Base-by-base conservation (phyloP, 2,113 vertebrate genomes). In the Pipra filicauda region DNA sequence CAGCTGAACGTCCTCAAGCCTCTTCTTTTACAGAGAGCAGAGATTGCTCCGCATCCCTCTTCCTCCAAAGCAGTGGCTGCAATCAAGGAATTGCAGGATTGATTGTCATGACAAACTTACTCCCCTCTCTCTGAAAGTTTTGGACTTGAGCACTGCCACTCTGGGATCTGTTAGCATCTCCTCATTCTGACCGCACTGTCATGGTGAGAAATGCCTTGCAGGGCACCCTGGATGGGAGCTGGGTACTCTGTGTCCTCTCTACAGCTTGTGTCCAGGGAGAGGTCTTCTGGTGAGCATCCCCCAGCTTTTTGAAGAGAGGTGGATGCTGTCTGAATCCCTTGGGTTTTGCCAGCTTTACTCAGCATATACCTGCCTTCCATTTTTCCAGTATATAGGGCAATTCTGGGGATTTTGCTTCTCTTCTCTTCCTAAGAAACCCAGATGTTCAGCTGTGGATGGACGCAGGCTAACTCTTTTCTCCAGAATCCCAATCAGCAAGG, bases 301-400 rank as follows among this genome's bases (percentile, higher is more conserved):
- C 12, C 9, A 65, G 13, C 6, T 52, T 51, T 52, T 65, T 82
- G 26, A 73, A 61, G 9, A 58, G 21, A 48, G 22, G 6, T 33
- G 41, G 4, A 5, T 66, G 8, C 23, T 85, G 15, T 37, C 28
- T 82, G 39, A 7, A 65, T 76, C 58, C 35, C 15, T 33, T 31
- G 20, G 11, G 2, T 65, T 65, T 78, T 65, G 12, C 9, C 5
- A 59, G 18, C 8, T 75, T 79, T 69, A 39, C 8, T 73, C 4
- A 2, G 2, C 15, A 57, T 26, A 20, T 12, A 46, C 2, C 0
- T n/a, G 5, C 8, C 6, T 27, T 48, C 5, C 1, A 4, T 69
- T 81, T 89, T 73, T 55, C 15, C 33, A 59, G 3, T 10, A 30
- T 8, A 15, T 41, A 30, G 7, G 9, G 43, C 18, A 89, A 4